Percentiles rank a stretch among this genome's conserved stretches.
These are phyloP conservation scores for Ianthella basta DNA, from an alignment of 37 sponge, comb jelly and placozoan genomes.

Conservation along the genomic window DNA sequence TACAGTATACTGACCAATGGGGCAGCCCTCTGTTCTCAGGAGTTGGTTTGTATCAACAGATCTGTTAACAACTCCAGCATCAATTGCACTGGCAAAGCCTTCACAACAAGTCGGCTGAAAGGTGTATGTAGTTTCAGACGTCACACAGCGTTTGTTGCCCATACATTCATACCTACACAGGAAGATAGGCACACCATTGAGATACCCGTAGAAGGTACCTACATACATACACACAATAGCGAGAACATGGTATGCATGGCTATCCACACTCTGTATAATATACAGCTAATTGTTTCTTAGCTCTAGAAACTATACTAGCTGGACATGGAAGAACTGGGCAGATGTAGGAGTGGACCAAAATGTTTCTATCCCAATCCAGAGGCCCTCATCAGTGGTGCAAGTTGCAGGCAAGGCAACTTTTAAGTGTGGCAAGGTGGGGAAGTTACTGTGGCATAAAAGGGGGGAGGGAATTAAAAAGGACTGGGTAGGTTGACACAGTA, in stretches of 20 bases:
- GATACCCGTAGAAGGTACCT: background rate
- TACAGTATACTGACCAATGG: background rate
- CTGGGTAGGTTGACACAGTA: too few species aligned
- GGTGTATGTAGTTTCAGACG: slow-evolving; percentile 6
- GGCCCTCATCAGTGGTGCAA: too few species aligned
- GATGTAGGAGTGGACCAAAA: background rate
- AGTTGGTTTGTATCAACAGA: background rate
- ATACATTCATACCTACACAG: slow-evolving; percentile 15
- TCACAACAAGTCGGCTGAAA: slow-evolving; percentile 10
- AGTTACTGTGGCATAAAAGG: too few species aligned
- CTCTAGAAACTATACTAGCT: background rate
- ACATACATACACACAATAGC: background rate
- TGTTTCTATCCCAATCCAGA: too few species aligned
- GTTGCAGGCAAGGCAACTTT: too few species aligned
- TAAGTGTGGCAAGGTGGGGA: too few species aligned
- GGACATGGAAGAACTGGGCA: background rate
- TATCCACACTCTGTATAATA: background rate
- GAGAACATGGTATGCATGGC: background rate
- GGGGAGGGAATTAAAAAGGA: too few species aligned
- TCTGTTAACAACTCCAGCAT: background rate
- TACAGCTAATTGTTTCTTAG: background rate
- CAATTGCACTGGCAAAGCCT: background rate
- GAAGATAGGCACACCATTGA: background rate
- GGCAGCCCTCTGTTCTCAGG: background rate
- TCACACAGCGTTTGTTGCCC: background rate